Evolutionary conservation across 2,113 vertebrate genomes (phyloP).

Genomic region (Apteryx owenii): DNA sequence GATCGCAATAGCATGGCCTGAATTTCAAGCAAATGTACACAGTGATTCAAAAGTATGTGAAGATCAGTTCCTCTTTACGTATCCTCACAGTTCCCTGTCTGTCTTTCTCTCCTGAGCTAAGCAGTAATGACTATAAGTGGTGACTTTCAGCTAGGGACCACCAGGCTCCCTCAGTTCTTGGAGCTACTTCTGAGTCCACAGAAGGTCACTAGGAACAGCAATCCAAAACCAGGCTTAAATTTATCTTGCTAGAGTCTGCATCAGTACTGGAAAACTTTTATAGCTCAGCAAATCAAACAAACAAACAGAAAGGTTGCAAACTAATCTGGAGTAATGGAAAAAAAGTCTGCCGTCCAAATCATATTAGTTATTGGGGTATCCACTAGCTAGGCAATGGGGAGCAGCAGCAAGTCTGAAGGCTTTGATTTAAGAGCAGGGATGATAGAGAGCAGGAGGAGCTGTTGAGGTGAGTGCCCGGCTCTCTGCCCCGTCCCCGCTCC

Average conservation of each 20-base stretch:
- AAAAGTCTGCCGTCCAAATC: background rate
- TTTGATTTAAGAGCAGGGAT: too few relatives aligned
- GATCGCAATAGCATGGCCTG: background rate
- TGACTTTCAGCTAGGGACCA: background rate
- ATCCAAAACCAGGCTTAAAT: background rate
- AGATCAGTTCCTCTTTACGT: background rate
- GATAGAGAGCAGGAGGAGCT: too few relatives aligned
- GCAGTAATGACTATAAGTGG: too few relatives aligned
- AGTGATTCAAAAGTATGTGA: background rate
- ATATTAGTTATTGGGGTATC: background rate
- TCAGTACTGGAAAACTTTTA: background rate
- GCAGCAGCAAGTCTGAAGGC: too few relatives aligned
- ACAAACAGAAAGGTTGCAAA: background rate
- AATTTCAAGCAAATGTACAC: background rate
- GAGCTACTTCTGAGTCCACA: background rate
- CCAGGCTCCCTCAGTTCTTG: too few relatives aligned
- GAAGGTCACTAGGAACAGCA: background rate
- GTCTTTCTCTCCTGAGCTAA: background rate
- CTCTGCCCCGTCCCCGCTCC: too few relatives aligned
- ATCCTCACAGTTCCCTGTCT: background rate
- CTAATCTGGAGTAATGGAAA: background rate
- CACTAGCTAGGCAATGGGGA: background rate
- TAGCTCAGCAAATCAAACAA: background rate
- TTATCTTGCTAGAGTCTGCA: background rate
- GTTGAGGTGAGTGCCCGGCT: too few relatives aligned